Percentiles rank a stretch among this genome's conserved stretches.
Evolutionary conservation across 1,140 invertebrate genomes (phyloP).

Genomic region (Dufourea novaeangliae): DNA sequence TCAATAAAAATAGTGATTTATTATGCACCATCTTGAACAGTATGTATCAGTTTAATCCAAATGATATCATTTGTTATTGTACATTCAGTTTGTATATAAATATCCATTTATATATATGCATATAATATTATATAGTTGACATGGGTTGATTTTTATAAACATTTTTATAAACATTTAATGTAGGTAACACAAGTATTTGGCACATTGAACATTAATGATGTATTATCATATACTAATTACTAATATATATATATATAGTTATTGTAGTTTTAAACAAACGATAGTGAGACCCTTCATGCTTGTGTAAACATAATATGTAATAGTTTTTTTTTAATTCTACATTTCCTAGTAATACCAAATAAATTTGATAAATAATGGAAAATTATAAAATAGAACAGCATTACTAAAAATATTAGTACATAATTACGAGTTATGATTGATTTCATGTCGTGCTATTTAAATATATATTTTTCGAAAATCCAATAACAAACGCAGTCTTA

Average conservation of each 20-base stretch:
- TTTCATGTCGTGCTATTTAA: neutral
- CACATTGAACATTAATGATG: constrained; percentile 78
- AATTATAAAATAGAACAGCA: neutral
- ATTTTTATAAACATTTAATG: constrained; percentile 76
- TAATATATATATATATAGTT: too few species aligned
- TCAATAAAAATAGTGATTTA: constrained; percentile 64
- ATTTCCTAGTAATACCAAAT: constrained; percentile 23
- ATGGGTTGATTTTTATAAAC: constrained; percentile 68
- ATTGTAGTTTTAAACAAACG: constrained; percentile 62
- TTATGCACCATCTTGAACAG: constrained; percentile 38
- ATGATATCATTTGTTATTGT: constrained; percentile 55
- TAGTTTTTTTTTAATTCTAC: constrained; percentile 51
- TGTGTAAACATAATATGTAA: constrained; percentile 58
- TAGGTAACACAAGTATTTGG: constrained; percentile 79
- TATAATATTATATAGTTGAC: constrained; percentile 51
- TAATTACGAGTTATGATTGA: neutral
- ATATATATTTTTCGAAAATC: neutral
- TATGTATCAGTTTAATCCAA: constrained; percentile 58
- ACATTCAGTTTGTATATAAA: constrained; percentile 75
- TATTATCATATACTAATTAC: constrained; percentile 56
- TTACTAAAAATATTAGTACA: neutral
- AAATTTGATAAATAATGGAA: neutral
- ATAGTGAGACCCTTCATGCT: constrained; percentile 69
- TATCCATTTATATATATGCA: constrained; percentile 65
- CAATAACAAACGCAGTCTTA: neutral